Conservation (phyloP, 2,797 vertebrate species). For the Clarias platycephalus region DNA sequence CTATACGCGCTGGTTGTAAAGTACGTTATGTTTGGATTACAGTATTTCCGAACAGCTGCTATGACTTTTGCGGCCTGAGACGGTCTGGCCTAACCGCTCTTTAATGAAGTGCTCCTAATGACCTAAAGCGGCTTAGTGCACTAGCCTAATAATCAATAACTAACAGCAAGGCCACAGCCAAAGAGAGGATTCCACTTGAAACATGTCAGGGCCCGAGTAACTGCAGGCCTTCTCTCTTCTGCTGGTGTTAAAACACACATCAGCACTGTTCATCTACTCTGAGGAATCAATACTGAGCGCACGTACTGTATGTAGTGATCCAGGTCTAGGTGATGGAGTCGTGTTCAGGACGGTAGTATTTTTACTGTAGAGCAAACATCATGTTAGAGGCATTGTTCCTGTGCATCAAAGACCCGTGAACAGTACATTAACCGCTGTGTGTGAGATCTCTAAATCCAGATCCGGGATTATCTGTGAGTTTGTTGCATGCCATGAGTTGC, state of each 20-base stretch:
- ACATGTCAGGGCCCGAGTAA: slow-evolving; percentile 40
- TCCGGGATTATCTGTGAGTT: background rate
- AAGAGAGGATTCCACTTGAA: slow-evolving; percentile 44
- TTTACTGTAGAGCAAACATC: background rate
- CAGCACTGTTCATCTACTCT: slow-evolving; percentile 26
- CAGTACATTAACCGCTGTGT: background rate
- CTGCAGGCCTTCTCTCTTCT: slow-evolving; percentile 29
- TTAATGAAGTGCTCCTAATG: slow-evolving; percentile 99
- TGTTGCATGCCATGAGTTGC: background rate
- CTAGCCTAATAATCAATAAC: slow-evolving; percentile 97
- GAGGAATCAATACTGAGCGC: slow-evolving; percentile 23
- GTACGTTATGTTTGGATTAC: background rate
- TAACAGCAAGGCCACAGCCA: slow-evolving; percentile 72
- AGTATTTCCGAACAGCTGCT: slow-evolving; percentile 82
- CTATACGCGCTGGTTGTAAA: background rate
- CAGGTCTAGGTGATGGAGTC: slow-evolving; percentile 22
- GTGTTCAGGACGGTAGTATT: background rate
- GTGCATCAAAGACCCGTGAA: background rate
- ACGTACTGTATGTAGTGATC: slow-evolving; percentile 26
- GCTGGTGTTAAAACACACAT: slow-evolving; percentile 36
- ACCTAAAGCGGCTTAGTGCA: slow-evolving; percentile 95
- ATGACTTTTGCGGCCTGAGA: slow-evolving; percentile 89
- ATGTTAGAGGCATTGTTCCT: background rate
- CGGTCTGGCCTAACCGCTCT: slow-evolving; percentile 86
- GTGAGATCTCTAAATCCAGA: background rate